Evolutionary conservation across 2,888 invertebrate genomes (phyloP).

Genomic region (Diachrysia chrysitis): DNA sequence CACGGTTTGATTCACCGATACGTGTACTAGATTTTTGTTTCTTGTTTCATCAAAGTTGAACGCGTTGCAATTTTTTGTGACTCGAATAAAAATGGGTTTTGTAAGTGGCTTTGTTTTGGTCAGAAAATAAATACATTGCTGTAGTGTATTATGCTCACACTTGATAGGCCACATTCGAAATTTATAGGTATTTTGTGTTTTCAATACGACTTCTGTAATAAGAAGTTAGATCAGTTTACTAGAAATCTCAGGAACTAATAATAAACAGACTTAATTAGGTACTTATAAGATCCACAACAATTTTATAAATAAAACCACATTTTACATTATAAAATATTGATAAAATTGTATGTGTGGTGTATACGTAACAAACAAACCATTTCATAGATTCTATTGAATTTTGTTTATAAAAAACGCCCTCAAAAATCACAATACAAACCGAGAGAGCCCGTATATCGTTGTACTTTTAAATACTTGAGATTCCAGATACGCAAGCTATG

Average conservation of each 20-base stretch:
- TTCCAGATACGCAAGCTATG: constrained; percentile 79
- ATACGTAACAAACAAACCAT: constrained; percentile 24
- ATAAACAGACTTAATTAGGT: neutral
- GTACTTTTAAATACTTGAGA: constrained; percentile 81
- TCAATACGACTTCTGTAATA: neutral
- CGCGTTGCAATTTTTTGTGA: constrained; percentile 52
- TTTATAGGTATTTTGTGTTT: neutral
- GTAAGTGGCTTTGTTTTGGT: constrained; percentile 35
- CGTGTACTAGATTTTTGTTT: constrained; percentile 59
- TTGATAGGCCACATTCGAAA: neutral
- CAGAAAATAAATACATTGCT: neutral
- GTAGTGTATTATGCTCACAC: neutral
- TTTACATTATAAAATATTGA: constrained; percentile 5
- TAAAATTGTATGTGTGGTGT: constrained; percentile 5
- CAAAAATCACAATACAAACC: constrained; percentile 72
- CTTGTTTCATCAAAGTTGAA: constrained; percentile 58
- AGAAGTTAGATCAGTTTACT: neutral
- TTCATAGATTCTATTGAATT: constrained; percentile 30
- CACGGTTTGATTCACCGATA: constrained; percentile 72
- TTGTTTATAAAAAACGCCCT: constrained; percentile 61
- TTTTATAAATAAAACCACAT: neutral
- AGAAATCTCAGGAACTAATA: neutral
- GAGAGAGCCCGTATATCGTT: constrained; percentile 62
- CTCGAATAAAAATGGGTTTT: constrained; percentile 41
- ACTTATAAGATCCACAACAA: neutral